Evolutionary conservation across 2,888 invertebrate species (phyloP), one percentile per base, ranked within the genome.

Genomic region (Troglohyphantes excavatus): DNA sequence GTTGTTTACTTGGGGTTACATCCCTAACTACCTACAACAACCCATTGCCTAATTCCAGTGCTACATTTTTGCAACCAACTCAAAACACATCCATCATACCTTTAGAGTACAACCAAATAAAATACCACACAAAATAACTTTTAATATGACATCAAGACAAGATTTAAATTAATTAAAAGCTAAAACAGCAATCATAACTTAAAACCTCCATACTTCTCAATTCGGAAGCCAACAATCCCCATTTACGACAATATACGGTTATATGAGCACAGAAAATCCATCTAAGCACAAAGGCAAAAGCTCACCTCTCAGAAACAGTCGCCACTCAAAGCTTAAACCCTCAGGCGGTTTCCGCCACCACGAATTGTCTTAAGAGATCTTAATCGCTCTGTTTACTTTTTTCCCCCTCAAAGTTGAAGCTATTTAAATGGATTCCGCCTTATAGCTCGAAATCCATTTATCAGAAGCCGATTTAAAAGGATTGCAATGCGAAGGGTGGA

Each of bases 371-470:
- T 68, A 19, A n/a, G 33, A 33, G 68, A 33, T 33, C 68, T 33
- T 33, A 33, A 53, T 53, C 53, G 53, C 5, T 53, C 17, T 53
- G 53, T 53, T 53, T 53, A 53, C 53, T 53, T 53, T 53, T 53
- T 53, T n/a, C n/a, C n/a, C n/a, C n/a, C n/a, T n/a, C n/a, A 9
- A 46, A 46, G 26, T 53, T 43, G 53, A 21, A n/a, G 61, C 70
- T 59, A 82, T 82, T 82, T 82, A 82, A 82, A 68, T 61, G 70
- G 82, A 82, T 82, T 78, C 33, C 70, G 29, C 70, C 82, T 21
- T 59, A n/a, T 21, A 59, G 68, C 68, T 59, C 70, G 39, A 53
- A 61, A 82, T 82, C 82, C 82, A 82, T 59, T 82, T 82, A 82
- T 70, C 70, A 70, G 70, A 82, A 82, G 82, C 82, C 70, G 82